These are phyloP conservation scores for Diarsia rubi DNA, from an alignment of 2,888 invertebrate species.

Conservation along the genomic window DNA sequence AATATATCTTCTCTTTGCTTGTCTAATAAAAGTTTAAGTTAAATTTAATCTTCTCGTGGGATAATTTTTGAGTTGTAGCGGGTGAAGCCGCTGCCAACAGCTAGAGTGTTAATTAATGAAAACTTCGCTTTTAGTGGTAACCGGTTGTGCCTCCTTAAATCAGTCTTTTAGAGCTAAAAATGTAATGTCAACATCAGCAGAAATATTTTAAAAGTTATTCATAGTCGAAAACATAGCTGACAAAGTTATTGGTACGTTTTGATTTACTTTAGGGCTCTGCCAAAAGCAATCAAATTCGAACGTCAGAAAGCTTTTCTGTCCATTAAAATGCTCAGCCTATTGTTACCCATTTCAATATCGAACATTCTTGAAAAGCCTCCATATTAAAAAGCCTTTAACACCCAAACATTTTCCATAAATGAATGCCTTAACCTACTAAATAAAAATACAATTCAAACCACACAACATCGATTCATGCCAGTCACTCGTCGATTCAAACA, in stretches of 20 bases:
- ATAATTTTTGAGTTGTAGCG: no score
- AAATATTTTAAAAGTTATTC: background rate
- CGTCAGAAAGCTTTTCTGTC: conserved; percentile 14
- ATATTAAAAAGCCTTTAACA: conserved; percentile 9
- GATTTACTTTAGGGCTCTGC: background rate
- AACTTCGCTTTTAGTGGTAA: background rate
- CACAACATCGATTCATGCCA: conserved; percentile 36
- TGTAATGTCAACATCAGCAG: background rate
- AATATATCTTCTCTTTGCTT: no score
- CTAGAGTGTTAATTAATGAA: background rate
- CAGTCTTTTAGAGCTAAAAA: background rate
- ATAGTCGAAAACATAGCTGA: background rate
- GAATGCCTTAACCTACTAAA: background rate
- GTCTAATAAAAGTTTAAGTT: no score
- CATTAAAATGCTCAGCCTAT: conserved; percentile 9
- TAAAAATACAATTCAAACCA: conserved; percentile 1
- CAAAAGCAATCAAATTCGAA: background rate
- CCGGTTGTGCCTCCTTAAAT: background rate
- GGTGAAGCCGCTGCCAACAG: no score
- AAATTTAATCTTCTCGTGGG: no score
- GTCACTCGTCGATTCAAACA: conserved; percentile 36
- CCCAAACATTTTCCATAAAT: conserved; percentile 2
- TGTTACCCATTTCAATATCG: background rate
- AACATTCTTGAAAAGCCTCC: conserved; percentile 9
- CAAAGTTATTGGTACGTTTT: background rate